phyloP scores from a whole-genome alignment of 2,113 vertebrate species.

The Larimichthys crocea region DNA sequence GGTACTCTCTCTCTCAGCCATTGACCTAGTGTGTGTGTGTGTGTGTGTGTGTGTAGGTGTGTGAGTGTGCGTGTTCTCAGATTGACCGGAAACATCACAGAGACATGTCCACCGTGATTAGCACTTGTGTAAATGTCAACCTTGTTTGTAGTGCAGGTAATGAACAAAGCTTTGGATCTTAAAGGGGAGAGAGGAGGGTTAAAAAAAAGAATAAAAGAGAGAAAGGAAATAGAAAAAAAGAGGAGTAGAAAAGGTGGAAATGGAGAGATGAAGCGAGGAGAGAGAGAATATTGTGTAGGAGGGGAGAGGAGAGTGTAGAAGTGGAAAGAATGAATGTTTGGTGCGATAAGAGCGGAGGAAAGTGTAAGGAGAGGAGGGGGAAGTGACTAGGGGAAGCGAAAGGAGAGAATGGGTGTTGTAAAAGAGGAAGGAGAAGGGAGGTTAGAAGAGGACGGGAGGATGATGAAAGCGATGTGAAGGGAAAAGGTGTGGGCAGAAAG shows the following conservation, averaged over 20 bases:
- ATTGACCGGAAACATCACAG: slow-evolving; percentile 62
- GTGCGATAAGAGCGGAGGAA: slow-evolving; percentile 37
- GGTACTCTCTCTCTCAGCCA: not conserved
- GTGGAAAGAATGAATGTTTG: slow-evolving; percentile 22
- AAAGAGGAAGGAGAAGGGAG: not conserved
- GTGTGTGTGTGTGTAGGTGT: slow-evolving; percentile 16
- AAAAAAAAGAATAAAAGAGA: not conserved
- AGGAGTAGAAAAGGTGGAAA: slow-evolving; percentile 9
- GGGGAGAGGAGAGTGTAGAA: not conserved
- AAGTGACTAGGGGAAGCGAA: not conserved
- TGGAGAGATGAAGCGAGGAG: not conserved
- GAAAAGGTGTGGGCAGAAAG: not conserved
- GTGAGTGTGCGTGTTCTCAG: slow-evolving; percentile 14
- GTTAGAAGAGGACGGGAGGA: not conserved
- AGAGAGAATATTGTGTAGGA: not conserved
- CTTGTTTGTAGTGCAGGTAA: slow-evolving; percentile 68
- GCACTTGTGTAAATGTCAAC: slow-evolving; percentile 77
- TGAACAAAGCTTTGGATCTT: slow-evolving; percentile 54
- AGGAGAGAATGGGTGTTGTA: not conserved
- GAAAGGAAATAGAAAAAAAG: not conserved
- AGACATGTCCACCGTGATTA: slow-evolving; percentile 70
- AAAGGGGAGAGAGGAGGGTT: not conserved
- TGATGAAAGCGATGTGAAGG: not conserved
- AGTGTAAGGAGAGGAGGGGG: not conserved
- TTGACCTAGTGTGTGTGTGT: not conserved